Percentiles rank a stretch among this genome's conserved stretches.
phyloP scores from a whole-genome alignment of 2,113 vertebrate genomes.

The Pterophyllum scalare region DNA sequence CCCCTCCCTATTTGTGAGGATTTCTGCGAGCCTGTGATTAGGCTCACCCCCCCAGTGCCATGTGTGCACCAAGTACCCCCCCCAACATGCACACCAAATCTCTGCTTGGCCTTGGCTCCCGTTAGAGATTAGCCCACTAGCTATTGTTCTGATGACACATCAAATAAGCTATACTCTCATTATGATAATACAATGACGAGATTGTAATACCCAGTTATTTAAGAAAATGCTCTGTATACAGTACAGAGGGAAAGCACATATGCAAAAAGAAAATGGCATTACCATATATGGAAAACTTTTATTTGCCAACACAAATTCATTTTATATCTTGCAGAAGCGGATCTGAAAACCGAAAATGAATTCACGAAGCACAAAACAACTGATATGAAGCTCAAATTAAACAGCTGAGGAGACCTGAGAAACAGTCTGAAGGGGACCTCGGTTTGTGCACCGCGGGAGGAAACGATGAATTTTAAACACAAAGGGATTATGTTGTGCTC shows the following conservation, averaged over 20 bases:
- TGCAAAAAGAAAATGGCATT: background rate
- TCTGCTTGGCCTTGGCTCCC: constrained; percentile 56
- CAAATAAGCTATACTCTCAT: constrained; percentile 34
- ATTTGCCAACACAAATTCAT: background rate
- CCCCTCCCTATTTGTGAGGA: constrained; percentile 65
- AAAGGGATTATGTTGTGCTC: constrained; percentile 56
- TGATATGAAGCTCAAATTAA: background rate
- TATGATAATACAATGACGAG: constrained; percentile 19
- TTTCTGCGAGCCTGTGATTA: constrained; percentile 76
- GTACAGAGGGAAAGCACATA: background rate
- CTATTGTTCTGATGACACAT: constrained; percentile 66
- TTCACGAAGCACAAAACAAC: accelerated
- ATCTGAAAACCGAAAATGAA: background rate
- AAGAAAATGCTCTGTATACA: background rate
- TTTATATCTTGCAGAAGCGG: background rate
- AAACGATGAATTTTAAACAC: constrained; percentile 47
- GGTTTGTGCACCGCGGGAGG: constrained; percentile 29
- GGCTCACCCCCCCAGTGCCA: constrained; percentile 68
- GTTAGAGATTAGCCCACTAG: constrained; percentile 63
- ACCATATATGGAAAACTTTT: background rate
- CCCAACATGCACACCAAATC: constrained; percentile 53
- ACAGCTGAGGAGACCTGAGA: background rate
- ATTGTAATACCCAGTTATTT: background rate
- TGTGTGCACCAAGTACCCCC: constrained; percentile 65
- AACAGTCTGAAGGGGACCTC: background rate